Evolutionary conservation across 2,113 vertebrate genomes (phyloP).

Genomic region (Turdus rufiventris): DNA sequence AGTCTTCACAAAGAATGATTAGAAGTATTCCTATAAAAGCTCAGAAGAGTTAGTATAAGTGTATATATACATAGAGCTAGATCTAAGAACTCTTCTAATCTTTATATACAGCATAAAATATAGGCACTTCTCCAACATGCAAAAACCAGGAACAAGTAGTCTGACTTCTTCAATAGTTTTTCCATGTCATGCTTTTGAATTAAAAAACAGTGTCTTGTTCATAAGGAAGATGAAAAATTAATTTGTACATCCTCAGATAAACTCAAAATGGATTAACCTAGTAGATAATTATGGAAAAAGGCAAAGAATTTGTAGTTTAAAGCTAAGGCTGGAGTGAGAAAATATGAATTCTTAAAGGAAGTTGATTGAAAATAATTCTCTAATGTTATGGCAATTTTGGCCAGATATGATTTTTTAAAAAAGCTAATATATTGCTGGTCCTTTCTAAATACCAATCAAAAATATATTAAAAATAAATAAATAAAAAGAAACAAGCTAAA

Average conservation of each 20-base stretch:
- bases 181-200: not conserved
- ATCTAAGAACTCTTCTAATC: not conserved
- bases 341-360: not conserved
- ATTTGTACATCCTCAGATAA: not conserved
- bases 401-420: not conserved
- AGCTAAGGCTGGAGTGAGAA: not conserved
- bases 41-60: not conserved
- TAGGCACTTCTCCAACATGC: not conserved
- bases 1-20: not conserved
- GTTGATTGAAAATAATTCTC: not conserved
- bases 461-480: not conserved
- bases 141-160: not conserved
- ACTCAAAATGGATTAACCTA: not conserved
- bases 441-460: not conserved
- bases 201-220: not conserved
- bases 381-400: not conserved
- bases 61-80: not conserved
- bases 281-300: not conserved
- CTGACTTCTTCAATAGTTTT: not conserved
- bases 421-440: not conserved
- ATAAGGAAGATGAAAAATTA: not conserved
- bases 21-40: not conserved
- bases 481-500: no score
- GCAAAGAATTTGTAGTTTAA: not conserved
- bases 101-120: not conserved